Evolutionary conservation across 2,797 vertebrate genomes (phyloP).

Genomic region (Garrulus glandarius): DNA sequence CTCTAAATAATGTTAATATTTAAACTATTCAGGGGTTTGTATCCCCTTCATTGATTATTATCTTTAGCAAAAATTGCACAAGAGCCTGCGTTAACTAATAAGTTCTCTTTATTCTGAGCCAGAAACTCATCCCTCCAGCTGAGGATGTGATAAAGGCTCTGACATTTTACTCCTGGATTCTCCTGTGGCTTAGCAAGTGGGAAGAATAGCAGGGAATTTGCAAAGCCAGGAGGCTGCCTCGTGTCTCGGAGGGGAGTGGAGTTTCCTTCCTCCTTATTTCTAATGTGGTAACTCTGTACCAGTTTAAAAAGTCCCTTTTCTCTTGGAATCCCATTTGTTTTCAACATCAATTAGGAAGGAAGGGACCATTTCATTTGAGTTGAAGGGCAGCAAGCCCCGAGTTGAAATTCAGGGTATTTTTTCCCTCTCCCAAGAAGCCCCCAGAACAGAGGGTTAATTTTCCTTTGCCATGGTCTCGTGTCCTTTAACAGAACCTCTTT

Average conservation of each 20-base stretch:
- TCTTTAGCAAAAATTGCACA: not conserved
- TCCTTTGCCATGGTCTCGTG: slow-evolving; percentile 7
- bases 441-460: slow-evolving; percentile 24
- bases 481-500: slow-evolving; percentile 35
- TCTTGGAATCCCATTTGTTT: not conserved
- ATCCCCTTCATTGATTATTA: not conserved
- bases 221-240: not conserved
- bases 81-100: not conserved
- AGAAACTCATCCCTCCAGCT: not conserved
- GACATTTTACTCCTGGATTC: not conserved
- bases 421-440: slow-evolving; percentile 9
- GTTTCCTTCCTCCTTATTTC: not conserved
- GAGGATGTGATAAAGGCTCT: not conserved
- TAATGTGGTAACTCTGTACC: not conserved
- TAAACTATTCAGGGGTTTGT: not conserved
- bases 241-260: not conserved
- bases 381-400: not conserved
- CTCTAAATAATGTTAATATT: not conserved
- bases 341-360: not conserved
- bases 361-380: not conserved
- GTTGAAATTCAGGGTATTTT: not conserved
- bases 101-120: not conserved
- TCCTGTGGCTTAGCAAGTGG: not conserved
- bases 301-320: not conserved
- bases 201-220: not conserved